phyloP scores from a whole-genome alignment of 2,888 invertebrate genomes.

The Glomeris marginata region DNA sequence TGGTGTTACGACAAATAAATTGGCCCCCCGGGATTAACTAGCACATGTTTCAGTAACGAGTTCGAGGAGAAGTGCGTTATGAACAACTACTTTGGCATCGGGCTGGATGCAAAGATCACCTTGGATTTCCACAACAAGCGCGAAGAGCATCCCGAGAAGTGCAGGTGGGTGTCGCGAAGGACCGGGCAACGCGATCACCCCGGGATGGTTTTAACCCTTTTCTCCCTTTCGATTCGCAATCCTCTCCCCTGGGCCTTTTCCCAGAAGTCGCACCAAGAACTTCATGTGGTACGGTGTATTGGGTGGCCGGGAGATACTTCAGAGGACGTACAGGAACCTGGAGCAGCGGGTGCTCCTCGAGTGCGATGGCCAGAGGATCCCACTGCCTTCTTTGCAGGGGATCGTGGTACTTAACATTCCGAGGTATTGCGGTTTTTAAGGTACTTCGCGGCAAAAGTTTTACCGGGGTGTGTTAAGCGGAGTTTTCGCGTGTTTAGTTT shows the following conservation, averaged over 20 bases:
- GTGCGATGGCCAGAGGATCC: slow-evolving; percentile 91
- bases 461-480: too few species aligned
- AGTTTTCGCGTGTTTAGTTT: slow-evolving; percentile 43
- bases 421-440: too few species aligned
- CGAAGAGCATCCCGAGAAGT: slow-evolving; percentile 94
- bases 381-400: slow-evolving; percentile 86
- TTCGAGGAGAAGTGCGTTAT: slow-evolving; percentile 84
- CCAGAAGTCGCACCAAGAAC: slow-evolving; percentile 69
- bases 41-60: slow-evolving; percentile 46
- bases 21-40: background rate
- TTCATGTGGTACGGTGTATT: slow-evolving; percentile 75
- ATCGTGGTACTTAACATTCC: slow-evolving; percentile 94
- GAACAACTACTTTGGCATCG: slow-evolving; percentile 99
- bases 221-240: background rate
- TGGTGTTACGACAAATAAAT: background rate
- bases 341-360: slow-evolving; percentile 90
- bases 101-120: slow-evolving; percentile 94
- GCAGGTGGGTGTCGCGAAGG: slow-evolving; percentile 35
- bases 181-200: background rate
- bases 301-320: slow-evolving; percentile 39
- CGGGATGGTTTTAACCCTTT: background rate
- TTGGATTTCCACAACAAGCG: slow-evolving; percentile 93
- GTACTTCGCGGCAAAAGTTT: too few species aligned
- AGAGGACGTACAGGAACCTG: slow-evolving; percentile 81
- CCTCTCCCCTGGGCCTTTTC: slow-evolving; percentile 12